These are phyloP conservation scores for Pachyuromys duprasi DNA, from an alignment of 2,797 vertebrate genomes.

Conservation along the genomic window DNA sequence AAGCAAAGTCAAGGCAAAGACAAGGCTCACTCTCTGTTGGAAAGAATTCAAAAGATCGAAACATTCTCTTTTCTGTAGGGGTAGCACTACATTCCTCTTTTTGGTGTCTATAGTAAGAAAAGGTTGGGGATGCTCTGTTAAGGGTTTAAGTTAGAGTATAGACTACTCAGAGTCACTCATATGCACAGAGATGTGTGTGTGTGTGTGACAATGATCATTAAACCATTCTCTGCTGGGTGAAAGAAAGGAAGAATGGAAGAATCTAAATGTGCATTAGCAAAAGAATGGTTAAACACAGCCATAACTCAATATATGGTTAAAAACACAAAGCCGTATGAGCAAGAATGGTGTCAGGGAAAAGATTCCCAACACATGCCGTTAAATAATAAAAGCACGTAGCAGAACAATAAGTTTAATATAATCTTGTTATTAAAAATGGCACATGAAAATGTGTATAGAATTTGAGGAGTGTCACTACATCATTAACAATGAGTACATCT, in stretches of 20 bases:
- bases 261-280: background rate
- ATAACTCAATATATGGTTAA: slow-evolving; percentile 24
- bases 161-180: background rate
- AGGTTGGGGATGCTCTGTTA: background rate
- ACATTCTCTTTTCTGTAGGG: background rate
- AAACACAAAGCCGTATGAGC: slow-evolving; percentile 36
- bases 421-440: slow-evolving; percentile 18
- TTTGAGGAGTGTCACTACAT: background rate
- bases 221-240: slow-evolving; percentile 37
- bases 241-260: background rate
- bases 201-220: background rate
- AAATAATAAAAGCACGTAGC: slow-evolving; percentile 42
- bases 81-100: background rate
- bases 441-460: background rate
- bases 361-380: slow-evolving; percentile 18
- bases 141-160: slow-evolving; percentile 29
- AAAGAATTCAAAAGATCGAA: slow-evolving; percentile 46
- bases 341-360: slow-evolving; percentile 28
- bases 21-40: slow-evolving; percentile 14
- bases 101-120: slow-evolving; percentile 11
- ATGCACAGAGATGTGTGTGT: background rate
- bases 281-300: slow-evolving; percentile 29
- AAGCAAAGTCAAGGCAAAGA: slow-evolving; percentile 40
- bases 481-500: slow-evolving; percentile 1
- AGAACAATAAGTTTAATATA: slow-evolving; percentile 46